Evolutionary conservation across 2,888 invertebrate species (phyloP).

Genomic region (Lagria hirta): DNA sequence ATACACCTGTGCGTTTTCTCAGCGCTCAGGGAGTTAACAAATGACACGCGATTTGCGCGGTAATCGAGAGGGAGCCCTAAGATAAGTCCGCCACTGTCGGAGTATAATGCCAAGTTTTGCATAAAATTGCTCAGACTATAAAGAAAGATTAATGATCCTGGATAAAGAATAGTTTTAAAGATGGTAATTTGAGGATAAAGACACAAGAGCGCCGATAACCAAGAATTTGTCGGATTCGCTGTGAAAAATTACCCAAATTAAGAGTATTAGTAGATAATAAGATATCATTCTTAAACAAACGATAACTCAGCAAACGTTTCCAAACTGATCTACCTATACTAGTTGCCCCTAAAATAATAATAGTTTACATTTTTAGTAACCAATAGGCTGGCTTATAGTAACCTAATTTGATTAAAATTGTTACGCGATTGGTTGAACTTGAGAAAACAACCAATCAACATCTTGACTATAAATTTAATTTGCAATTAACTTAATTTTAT

Average conservation of each 20-base stretch:
- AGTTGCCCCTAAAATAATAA: no score
- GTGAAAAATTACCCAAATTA: conserved; percentile 17
- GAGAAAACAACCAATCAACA: no score
- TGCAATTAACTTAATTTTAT: no score
- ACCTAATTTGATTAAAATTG: no score
- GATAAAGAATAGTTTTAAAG: conserved; percentile 46
- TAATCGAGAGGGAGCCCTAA: conserved; percentile 45
- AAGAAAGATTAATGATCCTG: conserved; percentile 47
- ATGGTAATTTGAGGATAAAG: conserved; percentile 40
- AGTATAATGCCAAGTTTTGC: conserved; percentile 49
- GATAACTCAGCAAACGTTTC: no score
- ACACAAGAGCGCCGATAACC: conserved; percentile 18
- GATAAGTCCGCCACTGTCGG: conserved; percentile 41
- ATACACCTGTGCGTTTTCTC: conserved; percentile 50
- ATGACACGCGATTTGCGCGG: conserved; percentile 52
- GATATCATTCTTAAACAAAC: no score
- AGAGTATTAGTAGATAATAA: no score
- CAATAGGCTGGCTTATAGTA: no score
- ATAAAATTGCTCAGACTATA: conserved; percentile 48
- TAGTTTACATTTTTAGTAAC: no score
- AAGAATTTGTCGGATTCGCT: conserved; percentile 7
- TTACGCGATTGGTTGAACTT: no score
- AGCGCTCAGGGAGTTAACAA: conserved; percentile 49
- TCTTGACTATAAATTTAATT: no score
- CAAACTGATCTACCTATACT: no score